phyloP scores from a whole-genome alignment of 2,888 invertebrate species.

The Macrosoma leucophasiata region DNA sequence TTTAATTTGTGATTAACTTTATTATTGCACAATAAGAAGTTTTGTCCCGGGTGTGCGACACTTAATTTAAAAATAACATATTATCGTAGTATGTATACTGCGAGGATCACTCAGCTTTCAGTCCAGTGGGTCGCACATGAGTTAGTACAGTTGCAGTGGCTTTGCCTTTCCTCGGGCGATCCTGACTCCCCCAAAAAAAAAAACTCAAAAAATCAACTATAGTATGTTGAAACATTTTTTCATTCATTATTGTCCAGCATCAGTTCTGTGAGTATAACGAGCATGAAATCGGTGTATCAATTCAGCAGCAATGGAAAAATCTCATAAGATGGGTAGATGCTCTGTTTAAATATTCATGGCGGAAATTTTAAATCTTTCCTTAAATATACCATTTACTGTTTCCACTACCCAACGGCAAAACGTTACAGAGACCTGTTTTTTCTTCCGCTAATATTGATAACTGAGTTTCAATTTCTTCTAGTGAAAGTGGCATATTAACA shows the following conservation, averaged over 20 bases:
- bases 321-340: not conserved
- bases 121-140: no score
- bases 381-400: not conserved
- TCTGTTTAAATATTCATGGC: not conserved
- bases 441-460: not conserved
- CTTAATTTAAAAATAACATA: no score
- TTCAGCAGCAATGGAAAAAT: not conserved
- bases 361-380: not conserved
- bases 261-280: no score
- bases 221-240: no score
- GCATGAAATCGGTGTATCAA: no score
- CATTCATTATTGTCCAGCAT: no score
- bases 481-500: not conserved
- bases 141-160: no score
- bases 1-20: conserved; percentile 32
- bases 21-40: conserved; percentile 28
- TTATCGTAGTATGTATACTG: no score
- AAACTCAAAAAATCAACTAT: no score
- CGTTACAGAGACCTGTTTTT: not conserved
- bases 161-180: no score
- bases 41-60: conserved; percentile 28
- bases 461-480: not conserved
- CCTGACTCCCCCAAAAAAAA: no score
- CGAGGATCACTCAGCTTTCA: no score
- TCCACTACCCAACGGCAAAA: not conserved